phyloP scores from a whole-genome alignment of 2,797 vertebrate species.

The Lepidocolaptes lacrymiger region DNA sequence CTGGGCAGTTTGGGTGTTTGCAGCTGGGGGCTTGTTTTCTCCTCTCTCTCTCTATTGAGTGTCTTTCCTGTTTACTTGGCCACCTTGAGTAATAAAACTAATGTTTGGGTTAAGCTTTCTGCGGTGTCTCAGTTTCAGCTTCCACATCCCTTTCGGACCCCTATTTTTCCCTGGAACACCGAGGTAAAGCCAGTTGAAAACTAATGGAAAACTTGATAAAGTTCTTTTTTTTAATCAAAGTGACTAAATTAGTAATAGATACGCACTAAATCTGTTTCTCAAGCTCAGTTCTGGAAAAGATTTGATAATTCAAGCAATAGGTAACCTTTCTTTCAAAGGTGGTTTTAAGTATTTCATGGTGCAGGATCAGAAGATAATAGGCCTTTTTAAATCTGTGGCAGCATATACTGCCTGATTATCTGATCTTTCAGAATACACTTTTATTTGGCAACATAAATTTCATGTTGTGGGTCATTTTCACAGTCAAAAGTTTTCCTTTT shows the following conservation, averaged over 20 bases:
- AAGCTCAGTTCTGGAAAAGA: not conserved
- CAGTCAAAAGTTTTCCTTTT: not conserved
- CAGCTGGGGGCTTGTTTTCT: no score
- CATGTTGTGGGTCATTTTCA: not conserved
- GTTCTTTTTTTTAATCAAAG: not conserved
- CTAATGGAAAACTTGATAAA: not conserved
- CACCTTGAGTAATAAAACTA: no score
- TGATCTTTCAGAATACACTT: not conserved
- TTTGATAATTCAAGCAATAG: not conserved
- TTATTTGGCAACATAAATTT: not conserved
- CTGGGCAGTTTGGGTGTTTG: no score
- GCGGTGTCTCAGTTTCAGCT: no score
- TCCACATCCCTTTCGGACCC: no score
- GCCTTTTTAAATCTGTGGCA: not conserved
- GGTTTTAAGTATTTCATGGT: slow-evolving; percentile 8
- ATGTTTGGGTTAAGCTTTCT: no score
- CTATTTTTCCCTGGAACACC: no score
- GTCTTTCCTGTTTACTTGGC: no score
- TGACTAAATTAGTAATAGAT: not conserved
- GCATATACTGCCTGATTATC: not conserved
- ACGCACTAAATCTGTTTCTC: not conserved
- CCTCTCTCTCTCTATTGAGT: no score
- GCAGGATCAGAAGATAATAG: not conserved
- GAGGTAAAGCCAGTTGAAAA: not conserved
- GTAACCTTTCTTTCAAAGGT: not conserved